These are phyloP conservation scores for Deilephila porcellus DNA, from an alignment of 2,888 invertebrate species.

Conservation along the genomic window DNA sequence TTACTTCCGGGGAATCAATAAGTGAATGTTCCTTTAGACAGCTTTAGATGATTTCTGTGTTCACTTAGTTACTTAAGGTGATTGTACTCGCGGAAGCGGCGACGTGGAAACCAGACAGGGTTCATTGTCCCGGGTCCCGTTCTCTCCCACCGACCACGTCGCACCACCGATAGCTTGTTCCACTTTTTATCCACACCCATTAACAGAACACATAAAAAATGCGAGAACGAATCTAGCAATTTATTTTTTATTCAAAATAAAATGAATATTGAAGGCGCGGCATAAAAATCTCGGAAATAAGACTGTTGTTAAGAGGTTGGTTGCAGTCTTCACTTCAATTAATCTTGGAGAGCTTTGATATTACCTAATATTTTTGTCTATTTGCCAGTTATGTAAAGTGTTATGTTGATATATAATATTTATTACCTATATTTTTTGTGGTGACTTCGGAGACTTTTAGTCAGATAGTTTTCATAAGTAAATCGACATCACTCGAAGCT, in stretches of 20 bases:
- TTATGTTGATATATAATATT: no score
- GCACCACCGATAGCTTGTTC: conserved; percentile 8
- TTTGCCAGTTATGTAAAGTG: no score
- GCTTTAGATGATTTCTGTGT: background rate
- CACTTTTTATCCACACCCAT: conserved; percentile 14
- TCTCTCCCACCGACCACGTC: conserved; percentile 47
- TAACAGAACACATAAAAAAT: background rate
- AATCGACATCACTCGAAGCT: no score
- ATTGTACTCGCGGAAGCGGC: conserved; percentile 31
- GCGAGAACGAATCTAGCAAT: background rate
- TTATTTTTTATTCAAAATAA: background rate
- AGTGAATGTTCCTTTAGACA: background rate
- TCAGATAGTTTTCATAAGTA: no score
- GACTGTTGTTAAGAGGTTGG: background rate
- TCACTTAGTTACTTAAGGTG: background rate
- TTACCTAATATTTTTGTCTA: no score
- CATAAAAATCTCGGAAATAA: background rate
- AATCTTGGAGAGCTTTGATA: no score
- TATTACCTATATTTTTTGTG: no score
- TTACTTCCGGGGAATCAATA: no score
- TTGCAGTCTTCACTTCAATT: no score
- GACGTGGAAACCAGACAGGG: conserved; percentile 63
- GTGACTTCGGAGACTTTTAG: no score
- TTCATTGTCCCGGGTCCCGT: conserved; percentile 55
- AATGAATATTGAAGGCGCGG: background rate